Conservation (phyloP, 2,113 vertebrate genomes). For the Zosterops hypoxanthus region DNA sequence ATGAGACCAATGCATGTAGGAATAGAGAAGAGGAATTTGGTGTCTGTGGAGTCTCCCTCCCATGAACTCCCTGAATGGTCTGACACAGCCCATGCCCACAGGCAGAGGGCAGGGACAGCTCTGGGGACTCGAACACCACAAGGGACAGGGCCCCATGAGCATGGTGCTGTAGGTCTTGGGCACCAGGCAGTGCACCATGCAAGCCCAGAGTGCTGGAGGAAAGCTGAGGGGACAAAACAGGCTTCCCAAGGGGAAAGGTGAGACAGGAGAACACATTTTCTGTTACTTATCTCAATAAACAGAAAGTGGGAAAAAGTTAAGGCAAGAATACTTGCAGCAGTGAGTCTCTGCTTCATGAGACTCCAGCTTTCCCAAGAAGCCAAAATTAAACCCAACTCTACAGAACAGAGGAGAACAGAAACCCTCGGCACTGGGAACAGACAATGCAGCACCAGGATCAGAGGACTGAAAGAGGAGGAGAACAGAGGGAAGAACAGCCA, state of each 20-base stretch:
- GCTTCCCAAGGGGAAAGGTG: not conserved
- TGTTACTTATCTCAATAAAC: not conserved
- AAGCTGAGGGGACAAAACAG: not conserved
- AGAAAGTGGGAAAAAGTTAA: not conserved
- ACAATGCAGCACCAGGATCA: not conserved
- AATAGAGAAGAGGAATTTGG: not conserved
- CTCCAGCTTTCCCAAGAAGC: not conserved
- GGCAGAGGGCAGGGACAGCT: not conserved
- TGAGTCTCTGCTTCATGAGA: not conserved
- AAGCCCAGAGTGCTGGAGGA: not conserved
- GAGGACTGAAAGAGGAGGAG: not conserved
- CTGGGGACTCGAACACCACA: not conserved
- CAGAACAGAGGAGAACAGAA: not conserved
- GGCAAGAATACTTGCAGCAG: not conserved
- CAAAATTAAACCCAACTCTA: not conserved
- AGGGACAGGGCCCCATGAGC: accelerated
- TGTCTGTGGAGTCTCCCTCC: not conserved
- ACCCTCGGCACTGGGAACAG: not conserved
- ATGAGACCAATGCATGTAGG: not conserved
- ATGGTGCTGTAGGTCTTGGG: not conserved
- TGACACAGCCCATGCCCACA: not conserved
- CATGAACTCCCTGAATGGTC: not conserved
- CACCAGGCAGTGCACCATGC: not conserved
- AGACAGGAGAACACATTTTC: not conserved
- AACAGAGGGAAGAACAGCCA: not conserved